phyloP scores from a whole-genome alignment of 2,797 vertebrate species.

The Mus minutoides region DNA sequence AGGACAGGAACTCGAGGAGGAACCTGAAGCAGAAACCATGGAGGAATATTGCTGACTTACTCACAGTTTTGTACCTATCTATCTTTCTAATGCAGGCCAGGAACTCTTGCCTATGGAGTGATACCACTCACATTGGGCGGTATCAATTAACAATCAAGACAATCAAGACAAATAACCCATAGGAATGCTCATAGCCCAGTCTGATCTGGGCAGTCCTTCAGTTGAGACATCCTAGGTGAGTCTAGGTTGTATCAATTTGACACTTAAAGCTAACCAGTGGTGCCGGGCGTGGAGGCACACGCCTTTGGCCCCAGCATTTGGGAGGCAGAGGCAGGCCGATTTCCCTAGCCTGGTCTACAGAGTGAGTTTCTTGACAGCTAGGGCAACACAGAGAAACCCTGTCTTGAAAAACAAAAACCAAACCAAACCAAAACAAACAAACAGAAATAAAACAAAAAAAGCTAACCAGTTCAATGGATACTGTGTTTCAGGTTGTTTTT shows the following conservation, averaged over 20 bases:
- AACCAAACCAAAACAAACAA: too few species aligned
- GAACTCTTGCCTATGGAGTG: not conserved
- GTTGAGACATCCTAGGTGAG: not conserved
- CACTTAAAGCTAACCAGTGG: not conserved
- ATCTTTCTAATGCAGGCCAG: not conserved
- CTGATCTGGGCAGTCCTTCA: not conserved
- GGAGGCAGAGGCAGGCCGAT: too few species aligned
- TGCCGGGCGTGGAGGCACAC: too few species aligned
- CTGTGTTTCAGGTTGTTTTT: not conserved
- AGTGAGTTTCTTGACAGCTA: too few species aligned
- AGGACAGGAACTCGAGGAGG: not conserved
- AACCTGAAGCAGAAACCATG: not conserved
- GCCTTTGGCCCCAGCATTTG: too few species aligned
- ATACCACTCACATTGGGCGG: not conserved
- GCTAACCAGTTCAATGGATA: not conserved
- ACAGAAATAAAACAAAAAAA: not conserved
- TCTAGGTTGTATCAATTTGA: not conserved
- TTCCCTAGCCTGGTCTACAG: too few species aligned
- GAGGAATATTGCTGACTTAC: not conserved
- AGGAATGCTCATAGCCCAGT: not conserved
- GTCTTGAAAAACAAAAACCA: too few species aligned
- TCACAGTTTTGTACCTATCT: not conserved
- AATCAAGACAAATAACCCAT: not conserved
- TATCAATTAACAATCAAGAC: not conserved
- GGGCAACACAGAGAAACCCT: too few species aligned